Base-by-base conservation (phyloP, 2,888 invertebrate species). In the Synergus umbraculus region DNA sequence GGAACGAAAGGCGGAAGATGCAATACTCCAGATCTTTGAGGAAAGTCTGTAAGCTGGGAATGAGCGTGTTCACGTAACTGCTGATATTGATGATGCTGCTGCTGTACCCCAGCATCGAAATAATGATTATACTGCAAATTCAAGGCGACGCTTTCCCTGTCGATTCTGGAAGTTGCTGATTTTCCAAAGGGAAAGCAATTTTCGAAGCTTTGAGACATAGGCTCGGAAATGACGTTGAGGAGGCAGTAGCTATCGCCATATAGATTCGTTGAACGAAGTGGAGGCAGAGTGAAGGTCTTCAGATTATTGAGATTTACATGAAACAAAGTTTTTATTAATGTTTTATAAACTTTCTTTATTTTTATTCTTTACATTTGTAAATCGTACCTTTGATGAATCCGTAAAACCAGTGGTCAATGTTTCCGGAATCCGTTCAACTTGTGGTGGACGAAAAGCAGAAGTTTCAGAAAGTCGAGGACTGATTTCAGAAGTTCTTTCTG, bases 1-100 rank as follows among this genome's bases (percentile, higher is more conserved):
- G 92, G 90, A 12, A 92, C 77, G 1, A 91, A 84, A 4, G 91
- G 88, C 1, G 91, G 91, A 46, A 91, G 83, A 79, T 91, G 91
- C 49, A 88, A 76, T 78, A 84, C 81, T 4, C 85, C 76, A 1
- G 86, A 83, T 80, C 85, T 83, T 65, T 83, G 83, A 3, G 82
- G 81, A 54, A 84, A 58, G n/a, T 73, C 73, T 29, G 49, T 29
- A 4, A 73, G 46, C 69, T 69, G 69, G 4, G 65, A 66, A 43
- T 41, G 15, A 46, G 22, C 7, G 65, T 82, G 83, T 63, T 82
- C 81, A 15, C 69, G 60, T 15, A 80, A 76, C 63, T 79, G 79
- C 60, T 88, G 90, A 77, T 89, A 90, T 66, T 88, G 86, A 76
- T 91, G 81, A 76, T 89, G 90, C 46, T 89, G 88, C 60, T 89